Evolutionary conservation across 2,888 invertebrate species (phyloP), one percentile per base, ranked within the genome.

Genomic region (Rhagonycha fulva): DNA sequence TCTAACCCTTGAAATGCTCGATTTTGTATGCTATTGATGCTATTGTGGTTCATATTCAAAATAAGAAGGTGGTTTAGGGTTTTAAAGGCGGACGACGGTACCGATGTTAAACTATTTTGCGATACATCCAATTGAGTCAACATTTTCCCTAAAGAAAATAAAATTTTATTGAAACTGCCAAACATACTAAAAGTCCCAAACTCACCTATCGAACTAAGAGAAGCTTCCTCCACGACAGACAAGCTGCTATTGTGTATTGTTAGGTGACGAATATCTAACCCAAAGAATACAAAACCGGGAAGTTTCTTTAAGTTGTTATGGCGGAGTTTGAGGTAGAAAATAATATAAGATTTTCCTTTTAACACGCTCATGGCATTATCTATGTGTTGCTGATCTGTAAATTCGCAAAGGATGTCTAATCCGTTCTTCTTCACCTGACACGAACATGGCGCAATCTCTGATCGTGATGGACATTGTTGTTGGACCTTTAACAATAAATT

Each of bases 211-310:
- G 96, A 96, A 86, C 95, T 95, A 71, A 97, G 90, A 0, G 96
- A 95, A 11, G 95, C 93, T 85, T 96, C 95, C 85, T 96, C 96
- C 76, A 97, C 94, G 71, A 94, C 94, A 26, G 95, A 95, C 82
- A 97, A 88, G 85, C 95, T 96, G 88, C 96, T 96, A 88, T 95
- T 96, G 86, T 95, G 96, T 75, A 96, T 95, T 19, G 96, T 95
- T 72, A 97, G 90, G 84, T 97, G 96, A 80, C 94, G 93, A 82
- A 97, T 96, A 84, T 96, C 95, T 85, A 97, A 89, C 4, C 96
- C 96, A 76, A 96, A 91, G 88, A 96, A 96, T 78, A 96, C 93
- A 86, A 95, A 96, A 71, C 95, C 94, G 77, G 95, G 95, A 71
- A 97, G 89, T 87, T 95, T 96, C 26, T 94, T 94, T 83, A 96